Evolutionary conservation across 1,140 invertebrate genomes (phyloP), one percentile per base, ranked within the genome.

Genomic region (Coelopa frigida): DNA sequence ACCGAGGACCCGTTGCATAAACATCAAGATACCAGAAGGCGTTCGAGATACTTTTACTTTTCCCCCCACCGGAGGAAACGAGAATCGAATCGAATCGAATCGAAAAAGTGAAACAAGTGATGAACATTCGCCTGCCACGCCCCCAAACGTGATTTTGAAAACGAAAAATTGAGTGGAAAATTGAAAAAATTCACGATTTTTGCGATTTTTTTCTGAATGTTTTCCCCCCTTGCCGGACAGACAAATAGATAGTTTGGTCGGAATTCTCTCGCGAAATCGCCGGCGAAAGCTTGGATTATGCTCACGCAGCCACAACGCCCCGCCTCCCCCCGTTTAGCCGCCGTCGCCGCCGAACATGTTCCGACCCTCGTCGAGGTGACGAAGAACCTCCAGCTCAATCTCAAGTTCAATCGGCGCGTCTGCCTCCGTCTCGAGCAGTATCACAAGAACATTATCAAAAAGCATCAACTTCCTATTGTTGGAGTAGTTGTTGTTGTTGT

Each of bases 391-490:
- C 52, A 55, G 10, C 47, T 36, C 40, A 59, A 61, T 46, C 53
- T 56, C 46, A 59, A 52, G 44, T 48, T 61, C 14, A 62, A 56
- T 39, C 50, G 55, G 32, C 61, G 61, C 17, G 21, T 61, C 37
- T 4, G 31, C 14, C 49, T 64, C 46, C 52, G 47, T 32, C 36
- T 63, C 38, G 54, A 63, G 53, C 54, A 53, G 5, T 64, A 64
- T 46, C 58, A 64, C 39, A 61, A 64, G 50, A 64, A 64, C 48
- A 55, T 61, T 36, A 57, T 61, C 35, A 59, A 61, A 44, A 61
- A 64, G 51, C 18, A 53, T 43, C 11, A 51, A 55, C 36, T 53
- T 46, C 38, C 44, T 52, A 10, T 50, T 63, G 2, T 60, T 53
- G 33, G 50, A 58, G 40, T 49, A 53, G 22, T 53, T 45, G 47